phyloP scores from a whole-genome alignment of 2,797 vertebrate species.

The Philypnodon macrostomus region DNA sequence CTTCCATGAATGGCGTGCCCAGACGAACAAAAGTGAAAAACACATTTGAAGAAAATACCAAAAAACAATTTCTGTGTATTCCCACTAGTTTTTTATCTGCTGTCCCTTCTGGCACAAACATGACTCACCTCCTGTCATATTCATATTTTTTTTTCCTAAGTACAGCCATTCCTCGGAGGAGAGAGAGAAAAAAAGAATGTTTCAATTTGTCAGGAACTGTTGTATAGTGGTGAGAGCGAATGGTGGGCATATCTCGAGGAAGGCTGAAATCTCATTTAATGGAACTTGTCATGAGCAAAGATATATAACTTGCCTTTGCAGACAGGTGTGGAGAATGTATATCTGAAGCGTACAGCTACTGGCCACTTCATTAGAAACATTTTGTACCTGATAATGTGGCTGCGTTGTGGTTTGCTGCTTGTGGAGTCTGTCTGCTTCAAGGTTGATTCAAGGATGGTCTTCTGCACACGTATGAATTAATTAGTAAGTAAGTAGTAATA shows the following conservation, averaged over 20 bases:
- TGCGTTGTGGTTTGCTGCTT: no score
- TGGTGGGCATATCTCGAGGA: conserved; percentile 50
- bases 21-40: conserved; percentile 70
- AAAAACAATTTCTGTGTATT: conserved; percentile 58
- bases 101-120: conserved; percentile 63
- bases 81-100: conserved; percentile 47
- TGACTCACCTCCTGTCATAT: conserved; percentile 59
- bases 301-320: conserved; percentile 47
- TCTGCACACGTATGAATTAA: no score
- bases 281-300: conserved; percentile 63
- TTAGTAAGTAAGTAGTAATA: no score
- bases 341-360: no score
- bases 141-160: conserved; percentile 62
- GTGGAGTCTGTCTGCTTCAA: no score
- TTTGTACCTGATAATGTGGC: no score
- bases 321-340: conserved; percentile 45
- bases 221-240: conserved; percentile 50
- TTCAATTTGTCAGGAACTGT: conserved; percentile 68
- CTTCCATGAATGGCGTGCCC: conserved; percentile 52
- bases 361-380: no score
- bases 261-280: conserved; percentile 65
- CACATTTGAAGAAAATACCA: conserved; percentile 62
- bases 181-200: conserved; percentile 46
- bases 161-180: conserved; percentile 62
- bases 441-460: no score